Percentiles rank a stretch among this genome's conserved stretches.
phyloP scores from a whole-genome alignment of 1,140 invertebrate genomes.

The Drosophila nasuta region DNA sequence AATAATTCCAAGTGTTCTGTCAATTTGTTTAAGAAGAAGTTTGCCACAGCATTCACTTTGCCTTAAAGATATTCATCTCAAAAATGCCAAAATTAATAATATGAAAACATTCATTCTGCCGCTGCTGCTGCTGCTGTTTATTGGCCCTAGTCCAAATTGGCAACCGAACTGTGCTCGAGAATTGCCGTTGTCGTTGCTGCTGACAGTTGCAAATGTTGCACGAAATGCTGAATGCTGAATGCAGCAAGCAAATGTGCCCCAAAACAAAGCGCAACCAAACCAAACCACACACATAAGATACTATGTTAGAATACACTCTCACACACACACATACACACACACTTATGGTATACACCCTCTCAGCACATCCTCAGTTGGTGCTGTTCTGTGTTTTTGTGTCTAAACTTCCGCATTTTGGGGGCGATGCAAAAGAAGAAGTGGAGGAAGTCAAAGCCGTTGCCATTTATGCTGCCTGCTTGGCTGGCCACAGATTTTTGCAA shows the following conservation, averaged over 20 bases:
- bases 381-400: constrained; percentile 51
- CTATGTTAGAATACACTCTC: too few relatives aligned
- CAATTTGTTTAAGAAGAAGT: constrained; percentile 1
- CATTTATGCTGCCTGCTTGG: constrained; percentile 58
- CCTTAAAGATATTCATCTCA: background rate
- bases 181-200: constrained; percentile 61
- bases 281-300: background rate
- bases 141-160: constrained; percentile 78
- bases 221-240: constrained; percentile 37
- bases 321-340: constrained; percentile 6
- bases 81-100: constrained; percentile 41
- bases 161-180: constrained; percentile 56
- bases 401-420: constrained; percentile 79
- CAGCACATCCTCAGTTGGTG: constrained; percentile 6
- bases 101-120: constrained; percentile 7
- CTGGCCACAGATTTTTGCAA: constrained; percentile 74
- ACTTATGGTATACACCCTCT: background rate
- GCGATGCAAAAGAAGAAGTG: constrained; percentile 35
- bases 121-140: constrained; percentile 40
- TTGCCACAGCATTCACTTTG: background rate
- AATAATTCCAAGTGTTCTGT: background rate
- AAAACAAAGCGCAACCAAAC: constrained; percentile 16
- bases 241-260: constrained; percentile 3
- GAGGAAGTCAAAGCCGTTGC: constrained; percentile 57
- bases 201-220: constrained; percentile 81